These are phyloP conservation scores for Aphyosemion australe DNA, from an alignment of 2,113 vertebrate species.

Conservation along the genomic window DNA sequence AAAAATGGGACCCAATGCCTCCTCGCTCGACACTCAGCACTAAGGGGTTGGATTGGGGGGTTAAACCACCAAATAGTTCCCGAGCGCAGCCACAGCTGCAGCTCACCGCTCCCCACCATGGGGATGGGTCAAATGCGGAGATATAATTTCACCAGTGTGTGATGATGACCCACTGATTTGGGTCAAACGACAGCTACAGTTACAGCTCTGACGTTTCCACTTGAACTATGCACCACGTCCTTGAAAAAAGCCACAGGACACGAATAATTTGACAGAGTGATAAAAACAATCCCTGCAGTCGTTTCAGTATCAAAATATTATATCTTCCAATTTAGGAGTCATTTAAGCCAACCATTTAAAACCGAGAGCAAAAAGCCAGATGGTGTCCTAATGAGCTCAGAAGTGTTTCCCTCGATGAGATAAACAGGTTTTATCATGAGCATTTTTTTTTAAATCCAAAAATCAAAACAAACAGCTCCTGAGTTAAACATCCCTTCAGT, in stretches of 20 bases:
- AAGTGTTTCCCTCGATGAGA: slow-evolving; percentile 32
- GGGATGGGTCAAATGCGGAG: no score
- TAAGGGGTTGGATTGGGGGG: no score
- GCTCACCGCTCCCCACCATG: no score
- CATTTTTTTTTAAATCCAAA: neutral
- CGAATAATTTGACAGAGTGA: slow-evolving; percentile 9
- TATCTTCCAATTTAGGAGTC: slow-evolving; percentile 29
- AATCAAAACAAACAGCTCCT: slow-evolving; percentile 21
- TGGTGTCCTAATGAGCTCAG: slow-evolving; percentile 48
- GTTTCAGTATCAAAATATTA: slow-evolving; percentile 29
- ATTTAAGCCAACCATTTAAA: slow-evolving; percentile 35
- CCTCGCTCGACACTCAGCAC: no score
- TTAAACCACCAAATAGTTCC: no score
- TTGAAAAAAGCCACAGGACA: slow-evolving; percentile 22
- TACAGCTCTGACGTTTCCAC: slow-evolving; percentile 32
- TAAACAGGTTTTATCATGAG: slow-evolving; percentile 28
- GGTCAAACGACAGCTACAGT: neutral
- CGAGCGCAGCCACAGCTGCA: no score
- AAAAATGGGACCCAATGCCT: no score
- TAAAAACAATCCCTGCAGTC: slow-evolving; percentile 3
- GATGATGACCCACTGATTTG: neutral
- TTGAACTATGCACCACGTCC: neutral
- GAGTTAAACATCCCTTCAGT: slow-evolving; percentile 39
- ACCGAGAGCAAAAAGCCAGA: slow-evolving; percentile 37
- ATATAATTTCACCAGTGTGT: no score